Percentiles rank a stretch among this genome's conserved stretches.
Evolutionary conservation across 2,888 invertebrate species (phyloP).

Genomic region (Machimus rusticus): DNA sequence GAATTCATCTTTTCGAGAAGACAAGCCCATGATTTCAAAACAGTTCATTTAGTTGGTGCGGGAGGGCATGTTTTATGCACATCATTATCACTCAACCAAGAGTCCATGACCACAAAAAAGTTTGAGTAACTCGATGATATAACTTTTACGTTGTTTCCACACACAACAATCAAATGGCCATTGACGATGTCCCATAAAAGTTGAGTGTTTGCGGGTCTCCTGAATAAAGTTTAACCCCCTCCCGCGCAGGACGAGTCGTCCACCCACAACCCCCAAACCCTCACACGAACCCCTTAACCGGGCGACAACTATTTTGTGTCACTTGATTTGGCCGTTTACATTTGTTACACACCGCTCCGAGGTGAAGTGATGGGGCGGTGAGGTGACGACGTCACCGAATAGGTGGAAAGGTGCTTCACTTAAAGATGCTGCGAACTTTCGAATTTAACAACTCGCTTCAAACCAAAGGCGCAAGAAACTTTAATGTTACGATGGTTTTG

Average conservation of each 20-base stretch:
- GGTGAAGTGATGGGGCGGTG: not conserved
- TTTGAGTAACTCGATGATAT: constrained; percentile 22
- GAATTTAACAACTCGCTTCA: not conserved
- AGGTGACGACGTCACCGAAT: not conserved
- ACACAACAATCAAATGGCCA: constrained; percentile 24
- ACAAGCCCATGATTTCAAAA: not conserved
- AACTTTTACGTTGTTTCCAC: constrained; percentile 23
- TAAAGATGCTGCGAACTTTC: not conserved
- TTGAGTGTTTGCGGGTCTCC: not conserved
- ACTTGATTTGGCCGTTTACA: constrained; percentile 31
- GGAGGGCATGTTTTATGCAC: not conserved
- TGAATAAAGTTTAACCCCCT: constrained; percentile 7
- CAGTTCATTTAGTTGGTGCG: not conserved
- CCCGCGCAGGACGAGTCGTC: not conserved
- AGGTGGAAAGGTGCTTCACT: not conserved
- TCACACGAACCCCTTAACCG: not conserved
- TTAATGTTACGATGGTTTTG: not conserved
- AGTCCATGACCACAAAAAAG: constrained; percentile 20
- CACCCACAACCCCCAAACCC: not conserved
- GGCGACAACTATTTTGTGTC: constrained; percentile 5
- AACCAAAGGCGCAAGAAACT: not conserved
- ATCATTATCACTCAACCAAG: not conserved
- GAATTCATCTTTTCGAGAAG: not conserved
- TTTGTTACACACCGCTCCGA: not conserved
- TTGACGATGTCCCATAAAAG: constrained; percentile 16